Evolutionary conservation across 1,140 invertebrate species (phyloP).

Genomic region (Diplogasteroides magnus): DNA sequence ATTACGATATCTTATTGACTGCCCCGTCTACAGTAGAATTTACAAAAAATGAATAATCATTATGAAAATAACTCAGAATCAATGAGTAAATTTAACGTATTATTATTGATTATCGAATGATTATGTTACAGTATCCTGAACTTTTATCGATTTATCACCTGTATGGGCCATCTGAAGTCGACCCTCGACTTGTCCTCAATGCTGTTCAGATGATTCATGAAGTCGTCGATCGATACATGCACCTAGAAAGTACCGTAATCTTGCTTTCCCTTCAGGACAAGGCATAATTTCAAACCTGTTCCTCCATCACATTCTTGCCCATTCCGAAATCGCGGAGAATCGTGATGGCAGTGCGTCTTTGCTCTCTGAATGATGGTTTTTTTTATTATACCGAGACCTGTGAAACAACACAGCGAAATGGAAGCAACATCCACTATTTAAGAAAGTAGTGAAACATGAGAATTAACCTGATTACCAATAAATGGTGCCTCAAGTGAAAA

Average conservation of each 20-base stretch:
- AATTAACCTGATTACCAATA: too few species aligned
- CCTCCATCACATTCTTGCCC: constrained; percentile 27
- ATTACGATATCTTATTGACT: too few species aligned
- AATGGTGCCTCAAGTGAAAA: too few species aligned
- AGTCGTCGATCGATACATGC: constrained; percentile 5
- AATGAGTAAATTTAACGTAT: neutral
- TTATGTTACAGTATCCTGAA: neutral
- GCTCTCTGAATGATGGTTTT: constrained; percentile 11
- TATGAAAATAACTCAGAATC: too few species aligned
- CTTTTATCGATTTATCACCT: neutral
- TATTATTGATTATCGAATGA: neutral
- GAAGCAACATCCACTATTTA: too few species aligned
- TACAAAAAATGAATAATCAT: too few species aligned
- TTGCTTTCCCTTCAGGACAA: neutral
- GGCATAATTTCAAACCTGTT: constrained; percentile 7
- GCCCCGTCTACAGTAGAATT: too few species aligned
- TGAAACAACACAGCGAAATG: too few species aligned
- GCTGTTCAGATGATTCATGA: neutral
- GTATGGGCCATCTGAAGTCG: constrained; percentile 4
- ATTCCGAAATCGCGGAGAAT: constrained; percentile 12
- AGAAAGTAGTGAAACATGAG: too few species aligned
- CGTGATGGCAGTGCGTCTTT: constrained; percentile 4
- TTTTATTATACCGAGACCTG: neutral
- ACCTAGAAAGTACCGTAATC: neutral
- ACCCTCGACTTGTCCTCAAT: constrained; percentile 1